Evolutionary conservation across 1,140 invertebrate genomes (phyloP), one percentile per base, ranked within the genome.

Genomic region (Melipona quadrifasciata): DNA sequence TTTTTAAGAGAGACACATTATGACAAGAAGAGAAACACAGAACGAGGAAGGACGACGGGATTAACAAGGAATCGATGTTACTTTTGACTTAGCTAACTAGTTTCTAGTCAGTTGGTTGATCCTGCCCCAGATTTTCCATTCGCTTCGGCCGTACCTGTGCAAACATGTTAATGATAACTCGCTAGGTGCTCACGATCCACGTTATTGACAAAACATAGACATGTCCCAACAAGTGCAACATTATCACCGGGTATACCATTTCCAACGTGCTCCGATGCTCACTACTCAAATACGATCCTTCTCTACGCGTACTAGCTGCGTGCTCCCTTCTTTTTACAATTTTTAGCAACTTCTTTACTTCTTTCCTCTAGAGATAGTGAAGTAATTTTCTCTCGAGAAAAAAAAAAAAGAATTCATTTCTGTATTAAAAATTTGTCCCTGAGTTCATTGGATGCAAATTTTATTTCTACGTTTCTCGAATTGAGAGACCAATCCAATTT

Each of bases 181-280:
- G 61, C 58, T 82, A 74, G 82, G 88, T 90, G 88, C 89, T 83
- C 53, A 73, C 51, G 78, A 85, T 68, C 80, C 61, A 89, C 70
- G 71, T 90, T 90, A 90, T 89, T 90, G 31, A 89, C 86, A 89
- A 86, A 64, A 85, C 86, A 87, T 34, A 76, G 79, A 90, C 73
- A 83, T 61, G 58, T 86, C 81, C 77, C 84, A 85, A 51, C 61
- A 64, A 82, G 86, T 90, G 86, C 89, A 90, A 82, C 51, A 64
- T 89, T 77, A 86, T 80, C 53, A 86, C 68, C 77, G 64, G 74
- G n/a, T 86, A 61, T 61, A 84, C 27, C 82, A 58, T 74, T 27
- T 58, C 61, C 77, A 34, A 58, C 24, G 61, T 71, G 58, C 73
- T 65, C 47, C 68, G 58, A 47, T 80, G 2, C 61, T 82, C 78